These are phyloP conservation scores for Brachyrhaphis roseni DNA, from an alignment of 2,797 vertebrate genomes.

Conservation along the genomic window DNA sequence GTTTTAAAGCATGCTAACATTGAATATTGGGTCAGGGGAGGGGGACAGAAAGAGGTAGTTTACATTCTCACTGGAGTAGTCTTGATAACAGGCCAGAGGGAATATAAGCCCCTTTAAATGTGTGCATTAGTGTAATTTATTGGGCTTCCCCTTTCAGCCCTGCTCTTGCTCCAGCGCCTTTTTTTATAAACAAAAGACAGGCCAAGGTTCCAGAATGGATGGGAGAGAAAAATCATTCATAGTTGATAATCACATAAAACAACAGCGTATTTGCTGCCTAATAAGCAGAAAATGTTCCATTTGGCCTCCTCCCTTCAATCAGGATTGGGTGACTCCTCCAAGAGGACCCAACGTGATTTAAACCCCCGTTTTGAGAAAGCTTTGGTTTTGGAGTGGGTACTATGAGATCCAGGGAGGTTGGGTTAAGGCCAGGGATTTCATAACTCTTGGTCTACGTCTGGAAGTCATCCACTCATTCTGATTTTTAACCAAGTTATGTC, in stretches of 20 bases:
- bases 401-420: conserved; percentile 78
- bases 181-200: conserved; percentile 79
- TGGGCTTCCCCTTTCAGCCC: conserved; percentile 74
- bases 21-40: conserved; percentile 81
- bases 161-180: conserved; percentile 71
- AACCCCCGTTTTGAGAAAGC: conserved; percentile 88
- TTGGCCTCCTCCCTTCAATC: conserved; percentile 89
- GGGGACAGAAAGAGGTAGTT: conserved; percentile 78
- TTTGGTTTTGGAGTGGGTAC: conserved; percentile 80
- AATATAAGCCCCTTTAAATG: conserved; percentile 85
- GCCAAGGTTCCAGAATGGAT: conserved; percentile 79
- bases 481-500: conserved; percentile 98
- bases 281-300: conserved; percentile 94
- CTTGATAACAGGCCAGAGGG: conserved; percentile 80
- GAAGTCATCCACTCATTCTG: conserved; percentile 89
- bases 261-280: conserved; percentile 93
- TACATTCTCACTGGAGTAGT: conserved; percentile 84
- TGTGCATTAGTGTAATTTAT: conserved; percentile 87
- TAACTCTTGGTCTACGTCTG: conserved; percentile 95
- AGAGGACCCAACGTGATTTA: conserved; percentile 90
- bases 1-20: conserved; percentile 79
- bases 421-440: conserved; percentile 89
- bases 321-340: conserved; percentile 88
- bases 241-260: conserved; percentile 93
- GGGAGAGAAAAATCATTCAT: conserved; percentile 82